A percentile compares a stretch with the other conserved stretches of the same genome.
phyloP scores from a whole-genome alignment of 2,113 vertebrate genomes.

The Anguilla rostrata region DNA sequence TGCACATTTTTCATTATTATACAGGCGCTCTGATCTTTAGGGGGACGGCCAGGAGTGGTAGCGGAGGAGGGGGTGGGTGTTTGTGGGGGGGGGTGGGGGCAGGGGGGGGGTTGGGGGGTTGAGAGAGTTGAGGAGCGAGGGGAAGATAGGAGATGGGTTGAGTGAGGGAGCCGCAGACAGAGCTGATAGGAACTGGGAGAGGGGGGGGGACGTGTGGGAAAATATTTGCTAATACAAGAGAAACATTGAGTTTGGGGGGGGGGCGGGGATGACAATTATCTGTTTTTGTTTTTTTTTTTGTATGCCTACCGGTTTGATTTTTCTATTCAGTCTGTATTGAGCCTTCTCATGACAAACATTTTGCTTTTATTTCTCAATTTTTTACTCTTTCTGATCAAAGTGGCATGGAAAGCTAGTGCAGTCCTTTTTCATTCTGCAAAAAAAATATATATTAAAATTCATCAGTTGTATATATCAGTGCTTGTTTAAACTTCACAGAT shows the following conservation, averaged over 20 bases:
- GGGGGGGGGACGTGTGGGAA: neutral
- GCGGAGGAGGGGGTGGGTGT: conserved; percentile 30
- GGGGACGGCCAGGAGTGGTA: conserved; percentile 77
- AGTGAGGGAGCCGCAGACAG: neutral
- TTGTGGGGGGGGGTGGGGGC: conserved; percentile 36
- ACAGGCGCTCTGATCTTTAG: conserved; percentile 82
- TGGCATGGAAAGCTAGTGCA: neutral
- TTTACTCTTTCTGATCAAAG: neutral
- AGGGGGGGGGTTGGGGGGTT: conserved; percentile 60
- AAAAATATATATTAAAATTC: neutral
- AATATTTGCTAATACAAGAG: neutral
- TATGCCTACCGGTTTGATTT: conserved; percentile 17
- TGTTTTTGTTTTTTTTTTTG: neutral
- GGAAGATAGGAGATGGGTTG: neutral
- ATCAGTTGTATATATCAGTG: neutral
- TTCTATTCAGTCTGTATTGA: neutral
- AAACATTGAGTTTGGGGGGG: neutral
- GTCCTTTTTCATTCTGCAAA: neutral
- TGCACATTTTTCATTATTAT: conserved; percentile 94
- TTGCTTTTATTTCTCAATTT: neutral
- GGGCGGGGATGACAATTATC: neutral
- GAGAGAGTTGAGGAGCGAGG: neutral
- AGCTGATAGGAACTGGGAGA: neutral
- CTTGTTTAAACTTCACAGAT: no score
- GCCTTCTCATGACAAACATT: neutral